Evolutionary conservation across 1,140 invertebrate species (phyloP), one percentile per base, ranked within the genome.

Genomic region (Aphelenchoides fujianensis): DNA sequence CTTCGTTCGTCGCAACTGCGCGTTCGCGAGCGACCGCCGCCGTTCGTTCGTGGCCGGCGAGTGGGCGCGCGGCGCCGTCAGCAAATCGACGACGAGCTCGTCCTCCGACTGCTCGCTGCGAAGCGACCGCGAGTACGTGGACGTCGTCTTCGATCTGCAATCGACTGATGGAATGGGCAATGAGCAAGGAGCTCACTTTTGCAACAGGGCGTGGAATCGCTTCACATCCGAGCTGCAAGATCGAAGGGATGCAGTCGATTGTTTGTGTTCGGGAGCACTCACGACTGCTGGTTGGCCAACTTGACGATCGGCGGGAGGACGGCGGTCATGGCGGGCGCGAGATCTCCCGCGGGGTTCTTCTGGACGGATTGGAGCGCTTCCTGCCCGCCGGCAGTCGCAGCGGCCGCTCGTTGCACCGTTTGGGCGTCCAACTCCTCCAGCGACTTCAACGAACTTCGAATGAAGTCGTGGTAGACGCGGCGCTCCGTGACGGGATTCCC

Each of bases 401-500:
- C 30, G n/a, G 19, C 37, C 3, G 5, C 5, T 59, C 67, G 57
- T 69, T 31, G 61, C 16, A 69, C 62, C 19, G n/a, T 19, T 30
- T 27, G 61, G 12, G 57, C 57, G 32, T 72, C 71, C 16, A 72
- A 36, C 27, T 32, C 7, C 37, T 72, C 52, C 54, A 72, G 36
- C 52, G 36, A n/a, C 23, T n/a, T 19, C 9, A 34, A 16, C 9
- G 74, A 66, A 19, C 41, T 70, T 30, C 52, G 59, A 30, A 74
- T 69, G 41, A 77, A 74, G 16, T 74, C 73, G 16, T 30, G n/a
- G 36, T 74, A 74, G 23, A 74, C 73, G 27, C 73, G 19, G n/a
- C 73, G 70, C 32, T 73, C 73, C 28, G 52, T 77, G 7, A 74
- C 73, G 30, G 74, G 68, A 77, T 74, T 74, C 5, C 74, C 73